These are phyloP conservation scores for Microtus richardsoni DNA, from an alignment of 2,113 vertebrate genomes.

Conservation along the genomic window DNA sequence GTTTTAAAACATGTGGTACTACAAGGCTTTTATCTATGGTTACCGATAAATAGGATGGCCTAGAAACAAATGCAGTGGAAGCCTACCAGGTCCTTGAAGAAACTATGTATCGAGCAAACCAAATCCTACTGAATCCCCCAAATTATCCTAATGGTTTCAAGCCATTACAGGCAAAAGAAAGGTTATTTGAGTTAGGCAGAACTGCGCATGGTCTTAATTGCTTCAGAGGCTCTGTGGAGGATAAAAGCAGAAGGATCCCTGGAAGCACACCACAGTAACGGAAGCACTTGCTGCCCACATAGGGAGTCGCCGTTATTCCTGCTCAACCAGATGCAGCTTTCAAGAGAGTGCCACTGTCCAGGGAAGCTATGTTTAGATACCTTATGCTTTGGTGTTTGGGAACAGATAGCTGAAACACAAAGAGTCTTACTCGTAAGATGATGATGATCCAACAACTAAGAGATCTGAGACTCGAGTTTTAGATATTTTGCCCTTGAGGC, in stretches of 20 bases:
- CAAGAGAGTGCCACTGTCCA: background rate
- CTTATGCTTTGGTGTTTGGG: background rate
- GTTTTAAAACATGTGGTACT: background rate
- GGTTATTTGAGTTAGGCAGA: background rate
- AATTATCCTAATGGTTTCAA: background rate
- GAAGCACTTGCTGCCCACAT: background rate
- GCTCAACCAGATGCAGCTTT: background rate
- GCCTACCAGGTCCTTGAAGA: background rate
- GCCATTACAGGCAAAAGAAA: background rate
- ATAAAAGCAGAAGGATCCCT: background rate
- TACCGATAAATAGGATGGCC: background rate
- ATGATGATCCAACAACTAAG: background rate
- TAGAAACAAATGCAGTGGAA: constrained; percentile 4
- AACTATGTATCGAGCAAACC: background rate
- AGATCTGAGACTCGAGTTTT: background rate
- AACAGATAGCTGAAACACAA: background rate
- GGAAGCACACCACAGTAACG: background rate
- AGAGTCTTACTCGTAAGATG: background rate
- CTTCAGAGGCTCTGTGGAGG: background rate
- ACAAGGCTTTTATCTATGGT: background rate
- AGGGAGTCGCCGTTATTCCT: background rate
- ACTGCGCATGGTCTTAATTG: background rate
- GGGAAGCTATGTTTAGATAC: background rate
- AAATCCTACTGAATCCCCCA: background rate
- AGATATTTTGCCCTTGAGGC: background rate